phyloP scores from a whole-genome alignment of 92 coral and sea anemone genomes.

The Zoanthus solanderi region DNA sequence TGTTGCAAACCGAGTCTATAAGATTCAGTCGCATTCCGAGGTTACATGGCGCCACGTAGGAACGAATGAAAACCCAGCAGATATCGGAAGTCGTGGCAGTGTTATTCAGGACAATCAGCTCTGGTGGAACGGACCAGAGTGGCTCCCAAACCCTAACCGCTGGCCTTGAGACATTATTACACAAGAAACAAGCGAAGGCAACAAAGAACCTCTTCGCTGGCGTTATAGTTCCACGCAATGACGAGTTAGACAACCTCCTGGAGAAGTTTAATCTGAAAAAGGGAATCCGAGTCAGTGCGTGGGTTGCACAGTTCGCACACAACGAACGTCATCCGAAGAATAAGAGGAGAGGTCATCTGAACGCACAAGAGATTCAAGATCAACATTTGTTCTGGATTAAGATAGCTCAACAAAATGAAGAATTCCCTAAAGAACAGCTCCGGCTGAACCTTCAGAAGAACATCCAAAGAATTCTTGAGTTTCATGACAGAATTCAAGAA shows the following conservation, averaged over 20 bases:
- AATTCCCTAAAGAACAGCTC: conserved; percentile 4
- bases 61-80: conserved; percentile 64
- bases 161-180: conserved; percentile 62
- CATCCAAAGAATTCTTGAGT: conserved; percentile 2
- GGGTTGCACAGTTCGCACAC: conserved; percentile 6
- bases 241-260: conserved; percentile 29
- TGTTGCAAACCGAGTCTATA: conserved; percentile 60
- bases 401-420: neutral
- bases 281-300: conserved; percentile 9
- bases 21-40: conserved; percentile 46
- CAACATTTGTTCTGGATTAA: conserved; percentile 6
- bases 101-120: conserved; percentile 20
- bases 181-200: conserved; percentile 49
- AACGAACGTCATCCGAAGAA: neutral
- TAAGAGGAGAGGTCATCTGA: neutral
- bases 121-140: conserved; percentile 64
- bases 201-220: conserved; percentile 39
- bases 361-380: neutral
- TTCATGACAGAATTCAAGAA: conserved; percentile 5
- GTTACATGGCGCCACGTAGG: conserved; percentile 60
- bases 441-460: conserved; percentile 18
- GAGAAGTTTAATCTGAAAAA: conserved; percentile 19
- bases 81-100: conserved; percentile 53
- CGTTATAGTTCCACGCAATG: neutral
- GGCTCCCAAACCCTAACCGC: conserved; percentile 49